Percentiles rank a stretch among this genome's conserved stretches.
Evolutionary conservation across 1,140 invertebrate species (phyloP).

Genomic region (Drosophila ohnishii): DNA sequence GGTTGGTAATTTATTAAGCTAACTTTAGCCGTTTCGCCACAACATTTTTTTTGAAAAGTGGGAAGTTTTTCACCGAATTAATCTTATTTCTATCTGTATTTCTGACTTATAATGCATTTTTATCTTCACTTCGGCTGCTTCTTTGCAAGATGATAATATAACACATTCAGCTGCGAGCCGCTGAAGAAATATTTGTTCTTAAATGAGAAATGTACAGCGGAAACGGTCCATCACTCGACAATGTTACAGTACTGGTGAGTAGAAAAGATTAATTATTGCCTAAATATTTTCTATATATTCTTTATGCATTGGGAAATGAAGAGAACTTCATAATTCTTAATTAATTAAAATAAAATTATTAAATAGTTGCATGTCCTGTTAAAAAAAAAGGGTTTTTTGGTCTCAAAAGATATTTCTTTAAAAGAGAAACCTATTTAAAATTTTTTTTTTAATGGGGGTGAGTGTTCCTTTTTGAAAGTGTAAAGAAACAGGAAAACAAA

Average conservation of each 20-base stretch:
- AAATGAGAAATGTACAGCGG: background rate
- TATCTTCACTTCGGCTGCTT: background rate
- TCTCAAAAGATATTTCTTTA: background rate
- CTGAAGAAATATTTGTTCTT: background rate
- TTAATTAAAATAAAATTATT: background rate
- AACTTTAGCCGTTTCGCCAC: too few species aligned
- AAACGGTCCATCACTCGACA: background rate
- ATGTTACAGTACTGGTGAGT: background rate
- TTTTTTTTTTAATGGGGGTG: conserved; percentile 31
- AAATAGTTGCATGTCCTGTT: background rate
- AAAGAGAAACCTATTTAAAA: too few species aligned
- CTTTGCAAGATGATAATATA: background rate
- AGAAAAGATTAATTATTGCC: background rate
- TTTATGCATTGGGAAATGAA: background rate
- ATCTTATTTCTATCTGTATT: background rate
- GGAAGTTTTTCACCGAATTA: too few species aligned
- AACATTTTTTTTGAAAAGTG: too few species aligned
- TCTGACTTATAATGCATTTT: background rate
- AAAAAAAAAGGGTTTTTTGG: background rate
- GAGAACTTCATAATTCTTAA: background rate
- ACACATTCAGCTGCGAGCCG: background rate
- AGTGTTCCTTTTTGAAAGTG: conserved; percentile 16
- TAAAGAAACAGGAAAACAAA: conserved; percentile 58
- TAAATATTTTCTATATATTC: background rate
- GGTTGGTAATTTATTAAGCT: too few species aligned